A percentile compares a stretch with the other conserved stretches of the same genome.
phyloP scores from a whole-genome alignment of 1,140 invertebrate species.

The Caligus rogercresseyi region DNA sequence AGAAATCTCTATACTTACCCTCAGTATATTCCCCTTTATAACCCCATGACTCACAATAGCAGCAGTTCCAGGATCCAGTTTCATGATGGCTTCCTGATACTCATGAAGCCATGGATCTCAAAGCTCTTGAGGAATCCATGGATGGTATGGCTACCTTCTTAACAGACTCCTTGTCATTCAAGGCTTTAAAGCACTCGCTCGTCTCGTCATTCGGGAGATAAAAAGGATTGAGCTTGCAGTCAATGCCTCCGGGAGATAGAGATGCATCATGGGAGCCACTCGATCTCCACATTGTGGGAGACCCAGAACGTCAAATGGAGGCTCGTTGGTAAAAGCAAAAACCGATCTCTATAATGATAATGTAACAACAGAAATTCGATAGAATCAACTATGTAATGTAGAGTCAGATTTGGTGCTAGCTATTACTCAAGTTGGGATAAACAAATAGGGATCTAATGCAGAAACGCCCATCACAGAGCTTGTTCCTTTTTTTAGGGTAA shows the following conservation, averaged over 20 bases:
- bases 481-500: too few relatives aligned
- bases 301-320: conserved; percentile 12
- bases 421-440: too few relatives aligned
- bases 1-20: too few relatives aligned
- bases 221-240: not conserved
- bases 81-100: not conserved
- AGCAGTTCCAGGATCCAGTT: not conserved
- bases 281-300: conserved; percentile 2
- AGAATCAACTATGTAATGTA: too few relatives aligned
- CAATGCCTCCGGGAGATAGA: not conserved
- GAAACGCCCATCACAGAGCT: too few relatives aligned
- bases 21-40: too few relatives aligned
- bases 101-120: not conserved
- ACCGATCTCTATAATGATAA: not conserved
- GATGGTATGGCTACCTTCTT: conserved; percentile 7
- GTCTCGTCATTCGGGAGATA: conserved; percentile 10
- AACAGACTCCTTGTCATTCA: not conserved
- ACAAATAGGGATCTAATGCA: too few relatives aligned
- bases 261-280: not conserved
- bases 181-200: not conserved
- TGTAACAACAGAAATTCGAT: too few relatives aligned
- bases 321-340: conserved; percentile 4
- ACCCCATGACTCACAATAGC: conserved; percentile 17
- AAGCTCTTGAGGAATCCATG: conserved; percentile 14
- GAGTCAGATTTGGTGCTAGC: too few relatives aligned